Evolutionary conservation across 2,888 invertebrate genomes (phyloP).

Genomic region (Hetaerina titia): DNA sequence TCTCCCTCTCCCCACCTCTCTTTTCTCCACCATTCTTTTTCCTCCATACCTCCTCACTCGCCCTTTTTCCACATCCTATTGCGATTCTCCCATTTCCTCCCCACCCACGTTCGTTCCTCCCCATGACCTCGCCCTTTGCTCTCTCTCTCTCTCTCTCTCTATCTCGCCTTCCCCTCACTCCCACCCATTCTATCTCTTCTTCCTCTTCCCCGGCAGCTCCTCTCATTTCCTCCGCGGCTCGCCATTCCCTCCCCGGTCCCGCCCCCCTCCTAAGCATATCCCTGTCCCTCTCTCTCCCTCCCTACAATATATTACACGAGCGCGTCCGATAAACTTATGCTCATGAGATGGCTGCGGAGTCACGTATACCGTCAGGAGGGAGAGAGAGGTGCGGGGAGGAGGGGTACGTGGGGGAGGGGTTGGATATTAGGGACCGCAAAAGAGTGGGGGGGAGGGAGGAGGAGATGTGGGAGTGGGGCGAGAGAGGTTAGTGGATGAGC

Average conservation of each 20-base stretch:
- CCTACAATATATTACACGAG: slow-evolving; percentile 32
- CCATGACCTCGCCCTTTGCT: neutral
- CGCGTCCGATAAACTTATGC: slow-evolving; percentile 55
- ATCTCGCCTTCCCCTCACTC: neutral
- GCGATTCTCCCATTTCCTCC: no score
- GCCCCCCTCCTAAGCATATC: neutral
- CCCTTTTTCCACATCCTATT: neutral
- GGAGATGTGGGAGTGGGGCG: neutral
- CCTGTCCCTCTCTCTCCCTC: neutral
- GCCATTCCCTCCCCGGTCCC: neutral
- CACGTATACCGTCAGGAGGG: slow-evolving; percentile 42
- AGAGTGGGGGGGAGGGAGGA: neutral
- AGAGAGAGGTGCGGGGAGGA: neutral
- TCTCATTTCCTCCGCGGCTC: neutral
- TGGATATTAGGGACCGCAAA: neutral
- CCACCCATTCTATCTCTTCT: neutral
- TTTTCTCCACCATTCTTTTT: neutral
- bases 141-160: neutral
- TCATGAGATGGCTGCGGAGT: slow-evolving; percentile 37
- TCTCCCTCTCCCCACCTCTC: neutral
- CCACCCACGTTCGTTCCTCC: neutral
- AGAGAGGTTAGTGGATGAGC: neutral
- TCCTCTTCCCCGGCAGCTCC: neutral
- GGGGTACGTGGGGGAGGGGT: neutral
- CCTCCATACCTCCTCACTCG: neutral